Evolutionary conservation across 1,140 invertebrate species (phyloP), one percentile per base, ranked within the genome.

Genomic region (Drosophila subpulchrella): DNA sequence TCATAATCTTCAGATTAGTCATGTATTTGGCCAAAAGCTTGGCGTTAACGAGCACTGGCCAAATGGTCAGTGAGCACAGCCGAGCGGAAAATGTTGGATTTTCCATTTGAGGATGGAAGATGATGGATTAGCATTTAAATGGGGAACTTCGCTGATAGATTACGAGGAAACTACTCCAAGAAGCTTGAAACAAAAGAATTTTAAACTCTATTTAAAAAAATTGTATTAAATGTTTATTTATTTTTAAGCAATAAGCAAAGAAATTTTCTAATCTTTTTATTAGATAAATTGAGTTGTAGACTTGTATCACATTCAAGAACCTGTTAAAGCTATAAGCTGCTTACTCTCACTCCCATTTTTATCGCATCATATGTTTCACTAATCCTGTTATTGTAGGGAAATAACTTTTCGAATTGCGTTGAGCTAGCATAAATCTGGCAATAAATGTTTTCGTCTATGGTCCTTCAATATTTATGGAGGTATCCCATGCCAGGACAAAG

Each of bases 401-500:
- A 77, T 70, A 70, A 77, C 48, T 73, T 78, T 77, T 68, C 15
- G 58, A 79, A 88, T 88, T 56, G 78, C 83, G 42, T 70, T 73
- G 60, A 71, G 48, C 63, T 61, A 46, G 55, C 83, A 88, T 88
- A 88, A 89, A 89, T 88, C 83, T 83, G 84, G 71, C 79, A 70
- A 88, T 88, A 89, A 89, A 89, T 89, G 56, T 67, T 58, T 67
- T 71, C 65, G 54, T 76, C 72, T 65, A 76, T 71, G 56, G 60
- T 70, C 67, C 67, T 78, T 44, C 63, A 67, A 70, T 88, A 88
- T 88, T 88, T 88, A 83, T 89, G 76, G 38, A 65, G 75, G 67
- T 36, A 13, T 7, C 41, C 17, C 13, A 8, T 5, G 27, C 3
- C 70, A 81, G 78, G 57, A 76, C 59, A 78, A 74, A 47, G 56